These are phyloP conservation scores for Poeciliopsis retropinna DNA, from an alignment of 2,113 vertebrate genomes.

Conservation along the genomic window DNA sequence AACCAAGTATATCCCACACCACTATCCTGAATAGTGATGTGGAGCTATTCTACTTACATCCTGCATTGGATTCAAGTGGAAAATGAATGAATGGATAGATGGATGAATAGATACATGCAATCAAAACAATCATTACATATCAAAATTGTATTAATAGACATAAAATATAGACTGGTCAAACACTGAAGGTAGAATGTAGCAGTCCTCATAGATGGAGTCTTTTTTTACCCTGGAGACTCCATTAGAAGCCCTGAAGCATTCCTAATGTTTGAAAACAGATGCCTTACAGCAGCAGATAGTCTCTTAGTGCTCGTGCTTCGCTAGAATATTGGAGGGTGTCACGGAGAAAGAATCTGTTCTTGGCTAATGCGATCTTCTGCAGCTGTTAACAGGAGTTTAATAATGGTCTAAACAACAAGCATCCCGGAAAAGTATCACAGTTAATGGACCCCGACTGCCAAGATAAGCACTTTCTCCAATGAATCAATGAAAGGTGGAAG, in stretches of 20 bases:
- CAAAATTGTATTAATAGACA: not conserved
- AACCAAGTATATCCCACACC: not conserved
- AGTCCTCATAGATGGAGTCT: slow-evolving; percentile 31
- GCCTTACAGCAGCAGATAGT: slow-evolving; percentile 55
- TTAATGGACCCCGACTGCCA: slow-evolving; percentile 68
- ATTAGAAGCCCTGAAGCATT: slow-evolving; percentile 58
- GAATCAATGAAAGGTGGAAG: slow-evolving; percentile 58
- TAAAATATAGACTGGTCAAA: slow-evolving; percentile 21
- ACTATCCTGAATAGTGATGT: not conserved
- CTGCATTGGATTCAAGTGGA: not conserved
- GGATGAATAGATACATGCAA: not conserved
- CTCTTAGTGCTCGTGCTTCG: slow-evolving; percentile 54
- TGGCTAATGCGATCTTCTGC: slow-evolving; percentile 58
- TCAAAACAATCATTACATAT: not conserved
- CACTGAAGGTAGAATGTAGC: slow-evolving; percentile 18
- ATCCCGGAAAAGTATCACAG: slow-evolving; percentile 53
- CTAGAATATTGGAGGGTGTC: slow-evolving; percentile 52
- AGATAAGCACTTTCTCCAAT: slow-evolving; percentile 51
- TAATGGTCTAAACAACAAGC: slow-evolving; percentile 65
- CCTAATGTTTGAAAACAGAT: slow-evolving; percentile 69
- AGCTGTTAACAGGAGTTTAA: slow-evolving; percentile 73
- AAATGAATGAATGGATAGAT: slow-evolving; percentile 6
- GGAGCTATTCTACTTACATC: too few species aligned
- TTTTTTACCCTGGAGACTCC: slow-evolving; percentile 51
- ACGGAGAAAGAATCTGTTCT: slow-evolving; percentile 58